Evolutionary conservation across 1,140 invertebrate species (phyloP).

Genomic region (Artemia franciscana): DNA sequence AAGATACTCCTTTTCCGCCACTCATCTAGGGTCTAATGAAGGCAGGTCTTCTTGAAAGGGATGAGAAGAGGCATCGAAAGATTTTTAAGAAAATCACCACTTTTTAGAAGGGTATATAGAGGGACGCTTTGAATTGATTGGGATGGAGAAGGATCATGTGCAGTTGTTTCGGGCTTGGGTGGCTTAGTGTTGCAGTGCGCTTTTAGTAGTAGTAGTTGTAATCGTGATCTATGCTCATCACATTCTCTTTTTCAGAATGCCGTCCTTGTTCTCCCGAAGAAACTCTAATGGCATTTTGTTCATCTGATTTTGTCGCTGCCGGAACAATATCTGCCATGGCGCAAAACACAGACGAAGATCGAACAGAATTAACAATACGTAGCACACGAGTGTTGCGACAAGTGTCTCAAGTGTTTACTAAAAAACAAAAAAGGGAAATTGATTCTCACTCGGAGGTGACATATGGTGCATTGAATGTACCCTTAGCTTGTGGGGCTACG

Average conservation of each 20-base stretch:
- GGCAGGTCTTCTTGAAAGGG: too few species aligned
- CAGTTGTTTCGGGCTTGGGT: too few species aligned
- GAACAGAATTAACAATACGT: slow-evolving; percentile 36
- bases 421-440: slow-evolving; percentile 19
- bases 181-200: too few species aligned
- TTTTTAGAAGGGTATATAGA: too few species aligned
- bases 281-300: slow-evolving; percentile 46
- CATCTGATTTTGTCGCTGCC: slow-evolving; percentile 45
- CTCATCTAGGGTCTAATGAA: too few species aligned
- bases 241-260: slow-evolving; percentile 31
- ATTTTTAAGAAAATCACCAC: too few species aligned
- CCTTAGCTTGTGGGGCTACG: slow-evolving; percentile 37
- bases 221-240: too few species aligned
- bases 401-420: slow-evolving; percentile 15
- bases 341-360: slow-evolving; percentile 32
- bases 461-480: slow-evolving; percentile 22
- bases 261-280: slow-evolving; percentile 47
- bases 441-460: slow-evolving; percentile 13
- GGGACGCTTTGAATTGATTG: too few species aligned
- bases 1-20: too few species aligned
- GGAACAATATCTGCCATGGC: slow-evolving; percentile 39
- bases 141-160: too few species aligned
- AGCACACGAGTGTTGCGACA: slow-evolving; percentile 38
- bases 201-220: too few species aligned
- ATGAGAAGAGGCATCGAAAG: too few species aligned